Evolutionary conservation across 2,113 vertebrate genomes (phyloP), one percentile per base, ranked within the genome.

Genomic region (Rhinolophus ferrumequinum): DNA sequence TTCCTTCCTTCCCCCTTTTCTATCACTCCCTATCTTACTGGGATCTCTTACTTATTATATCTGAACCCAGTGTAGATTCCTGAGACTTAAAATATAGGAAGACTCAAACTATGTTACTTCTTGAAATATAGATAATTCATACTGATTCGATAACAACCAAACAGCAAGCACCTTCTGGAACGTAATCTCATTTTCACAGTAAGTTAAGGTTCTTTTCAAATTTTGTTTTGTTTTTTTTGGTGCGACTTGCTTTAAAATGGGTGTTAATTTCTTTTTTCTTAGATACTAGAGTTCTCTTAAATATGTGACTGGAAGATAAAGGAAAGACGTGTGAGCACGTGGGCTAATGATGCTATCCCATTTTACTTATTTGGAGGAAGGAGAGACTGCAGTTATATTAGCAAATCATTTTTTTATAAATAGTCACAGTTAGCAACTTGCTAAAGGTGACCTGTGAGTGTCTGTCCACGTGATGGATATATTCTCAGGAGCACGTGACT

Each of bases 81-180:
- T 16, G 66, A 97, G 96, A 47, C 56, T 96, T 97, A 95, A 97
- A 76, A 41, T 90, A 89, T 58, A 90, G 80, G 44, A 92, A 97
- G 95, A 96, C 84, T 86, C 94, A 79, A 85, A 44, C 50, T 38
- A 1, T 41, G 14, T 67, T 73, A 87, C 66, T 96, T 87, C 85
- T 72, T 66, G 84, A 93, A 95, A 94, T 90, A 88, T 88, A 96
- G 86, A 91, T 93, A 87, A 80, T 91, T 97, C 70, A 1, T 87
- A 64, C 85, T 16, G 14, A 97, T 80, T 94, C 8, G 9, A 9
- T 96, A 96, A 93, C 86, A 97, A 88, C 95, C 79, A 62, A 91
- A 95, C 2, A 73, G 30, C 93, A 91, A 90, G 85, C 76, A 52
- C 30, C 95, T 96, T 93, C 97, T 96, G 97, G 94, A 92, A 90